Evolutionary conservation across 2,888 invertebrate species (phyloP).

Genomic region (Sinopyrophorus schimmeli): DNA sequence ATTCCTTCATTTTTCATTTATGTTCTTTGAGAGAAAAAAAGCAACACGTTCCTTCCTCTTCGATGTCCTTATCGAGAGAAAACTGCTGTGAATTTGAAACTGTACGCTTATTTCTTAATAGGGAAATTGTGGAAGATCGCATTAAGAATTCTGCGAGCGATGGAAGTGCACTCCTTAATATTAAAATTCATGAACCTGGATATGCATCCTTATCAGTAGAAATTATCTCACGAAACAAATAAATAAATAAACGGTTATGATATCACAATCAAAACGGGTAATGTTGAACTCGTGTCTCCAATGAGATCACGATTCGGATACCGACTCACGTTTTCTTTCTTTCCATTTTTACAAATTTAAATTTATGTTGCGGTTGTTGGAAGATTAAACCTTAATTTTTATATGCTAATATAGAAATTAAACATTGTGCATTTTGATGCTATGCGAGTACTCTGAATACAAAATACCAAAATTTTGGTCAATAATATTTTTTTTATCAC

Average conservation of each 20-base stretch:
- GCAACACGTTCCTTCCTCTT: too few relatives aligned
- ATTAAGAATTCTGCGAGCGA: too few relatives aligned
- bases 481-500: too few relatives aligned
- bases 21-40: too few relatives aligned
- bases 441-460: too few relatives aligned
- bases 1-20: too few relatives aligned
- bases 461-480: too few relatives aligned
- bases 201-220: slow-evolving; percentile 25
- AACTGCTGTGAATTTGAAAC: too few relatives aligned
- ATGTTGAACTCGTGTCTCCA: slow-evolving; percentile 45
- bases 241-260: slow-evolving; percentile 43
- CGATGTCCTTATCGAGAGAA: too few relatives aligned
- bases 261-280: slow-evolving; percentile 43
- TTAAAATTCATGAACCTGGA: slow-evolving; percentile 25
- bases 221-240: slow-evolving; percentile 40
- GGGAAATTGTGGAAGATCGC: not conserved
- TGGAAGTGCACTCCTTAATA: slow-evolving; percentile 15
- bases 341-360: slow-evolving; percentile 33
- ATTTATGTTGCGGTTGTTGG: slow-evolving; percentile 7
- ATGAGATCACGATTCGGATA: slow-evolving; percentile 42
- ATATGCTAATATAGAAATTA: too few relatives aligned
- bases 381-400: slow-evolving; percentile 5
- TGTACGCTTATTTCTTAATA: too few relatives aligned
- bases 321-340: slow-evolving; percentile 40
- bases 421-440: too few relatives aligned